A percentile compares a stretch with the other conserved stretches of the same genome.
Evolutionary conservation across 2,888 invertebrate genomes (phyloP).

Genomic region (Pyrrhosoma nymphula): DNA sequence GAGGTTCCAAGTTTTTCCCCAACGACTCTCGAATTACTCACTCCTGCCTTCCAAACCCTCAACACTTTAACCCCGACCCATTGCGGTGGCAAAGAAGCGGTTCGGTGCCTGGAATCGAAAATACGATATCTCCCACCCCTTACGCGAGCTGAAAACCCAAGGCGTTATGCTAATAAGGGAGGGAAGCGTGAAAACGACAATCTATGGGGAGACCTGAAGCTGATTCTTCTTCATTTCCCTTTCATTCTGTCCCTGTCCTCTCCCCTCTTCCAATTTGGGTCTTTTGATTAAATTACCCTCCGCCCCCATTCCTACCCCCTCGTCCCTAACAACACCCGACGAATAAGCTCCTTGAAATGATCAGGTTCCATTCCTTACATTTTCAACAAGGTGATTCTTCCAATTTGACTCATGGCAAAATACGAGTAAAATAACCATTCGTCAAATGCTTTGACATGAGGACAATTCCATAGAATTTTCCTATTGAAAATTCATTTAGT

Average conservation of each 20-base stretch:
- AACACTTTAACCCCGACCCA: not conserved
- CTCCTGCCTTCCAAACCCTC: no score
- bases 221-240: not conserved
- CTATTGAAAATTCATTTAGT: no score
- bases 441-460: not conserved
- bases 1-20: no score
- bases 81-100: not conserved
- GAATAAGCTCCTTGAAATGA: not conserved
- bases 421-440: no score
- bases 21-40: no score
- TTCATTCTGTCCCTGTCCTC: not conserved
- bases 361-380: not conserved
- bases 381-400: not conserved
- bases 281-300: not conserved
- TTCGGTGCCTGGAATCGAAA: not conserved
- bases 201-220: not conserved
- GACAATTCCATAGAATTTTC: no score
- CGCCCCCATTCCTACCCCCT: not conserved
- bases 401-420: not conserved
- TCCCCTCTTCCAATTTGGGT: not conserved
- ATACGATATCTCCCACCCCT: not conserved
- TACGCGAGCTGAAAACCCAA: not conserved
- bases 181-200: not conserved
- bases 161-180: not conserved
- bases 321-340: not conserved